phyloP scores from a whole-genome alignment of 2,113 vertebrate genomes.

The Neodon shergylaensis region DNA sequence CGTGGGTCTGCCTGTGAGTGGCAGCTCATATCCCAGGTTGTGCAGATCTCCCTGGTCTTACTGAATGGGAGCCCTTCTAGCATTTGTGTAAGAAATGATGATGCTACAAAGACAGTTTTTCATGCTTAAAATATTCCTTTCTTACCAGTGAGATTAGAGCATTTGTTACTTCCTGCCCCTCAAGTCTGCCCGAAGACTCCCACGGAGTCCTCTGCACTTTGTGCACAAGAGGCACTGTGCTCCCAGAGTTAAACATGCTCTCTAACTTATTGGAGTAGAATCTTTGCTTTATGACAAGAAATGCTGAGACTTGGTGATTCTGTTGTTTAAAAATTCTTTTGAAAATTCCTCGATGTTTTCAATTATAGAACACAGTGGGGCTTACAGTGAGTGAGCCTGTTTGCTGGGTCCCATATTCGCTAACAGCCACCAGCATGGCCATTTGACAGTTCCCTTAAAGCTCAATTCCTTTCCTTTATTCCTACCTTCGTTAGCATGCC shows the following conservation, averaged over 20 bases:
- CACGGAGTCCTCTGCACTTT: slow-evolving; percentile 53
- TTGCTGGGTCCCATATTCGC: neutral
- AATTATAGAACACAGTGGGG: neutral
- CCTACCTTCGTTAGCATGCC: neutral
- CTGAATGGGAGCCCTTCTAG: neutral
- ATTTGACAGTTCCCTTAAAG: neutral
- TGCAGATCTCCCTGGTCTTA: neutral
- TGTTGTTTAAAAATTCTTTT: slow-evolving; percentile 39
- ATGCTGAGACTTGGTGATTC: slow-evolving; percentile 26
- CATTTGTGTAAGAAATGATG: slow-evolving; percentile 61
- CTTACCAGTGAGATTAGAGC: neutral
- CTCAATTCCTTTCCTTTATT: neutral
- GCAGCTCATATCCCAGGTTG: neutral
- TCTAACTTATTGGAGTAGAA: neutral
- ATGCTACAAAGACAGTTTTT: slow-evolving; percentile 48
- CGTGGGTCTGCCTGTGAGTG: neutral
- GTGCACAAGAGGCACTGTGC: neutral
- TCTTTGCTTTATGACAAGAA: slow-evolving; percentile 19
- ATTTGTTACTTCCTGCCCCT: neutral
- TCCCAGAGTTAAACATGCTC: neutral
- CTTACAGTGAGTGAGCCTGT: neutral
- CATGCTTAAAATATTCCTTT: slow-evolving; percentile 35
- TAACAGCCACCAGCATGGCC: neutral
- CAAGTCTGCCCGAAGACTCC: slow-evolving; percentile 38
- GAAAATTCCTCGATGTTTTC: slow-evolving; percentile 28